Conservation (phyloP, 2,888 invertebrate genomes). For the Ceratothoa steindachneri region DNA sequence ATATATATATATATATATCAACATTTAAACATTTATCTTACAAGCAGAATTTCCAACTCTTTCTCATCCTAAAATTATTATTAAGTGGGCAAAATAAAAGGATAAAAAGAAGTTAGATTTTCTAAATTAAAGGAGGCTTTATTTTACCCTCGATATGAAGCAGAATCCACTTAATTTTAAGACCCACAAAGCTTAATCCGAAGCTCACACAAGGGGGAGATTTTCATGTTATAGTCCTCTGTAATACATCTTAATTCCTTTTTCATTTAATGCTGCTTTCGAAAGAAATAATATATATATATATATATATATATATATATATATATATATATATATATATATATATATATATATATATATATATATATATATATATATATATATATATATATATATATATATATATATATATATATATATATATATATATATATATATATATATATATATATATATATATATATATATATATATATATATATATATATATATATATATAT, state of each 20-base stretch:
- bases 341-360: not conserved
- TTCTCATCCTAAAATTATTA: not conserved
- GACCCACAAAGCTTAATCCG: not conserved
- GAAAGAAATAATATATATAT: not conserved
- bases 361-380: not conserved
- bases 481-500: conserved; percentile 20
- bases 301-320: conserved; percentile 3
- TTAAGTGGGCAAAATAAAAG: not conserved
- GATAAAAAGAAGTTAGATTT: not conserved
- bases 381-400: not conserved
- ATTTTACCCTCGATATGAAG: not conserved
- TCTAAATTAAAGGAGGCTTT: not conserved
- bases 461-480: conserved; percentile 16
- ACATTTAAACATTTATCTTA: not conserved
- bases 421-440: conserved; percentile 14
- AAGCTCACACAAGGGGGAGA: not conserved
- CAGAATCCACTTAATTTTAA: not conserved
- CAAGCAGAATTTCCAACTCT: not conserved
- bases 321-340: not conserved
- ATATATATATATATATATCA: conserved; percentile 3
- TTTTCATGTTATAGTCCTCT: not conserved
- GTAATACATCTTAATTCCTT: not conserved
- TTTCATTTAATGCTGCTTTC: not conserved
- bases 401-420: conserved; percentile 18
- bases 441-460: conserved; percentile 18